Evolutionary conservation across 2,888 invertebrate genomes (phyloP).

Genomic region (Hypselothyrea guttata): DNA sequence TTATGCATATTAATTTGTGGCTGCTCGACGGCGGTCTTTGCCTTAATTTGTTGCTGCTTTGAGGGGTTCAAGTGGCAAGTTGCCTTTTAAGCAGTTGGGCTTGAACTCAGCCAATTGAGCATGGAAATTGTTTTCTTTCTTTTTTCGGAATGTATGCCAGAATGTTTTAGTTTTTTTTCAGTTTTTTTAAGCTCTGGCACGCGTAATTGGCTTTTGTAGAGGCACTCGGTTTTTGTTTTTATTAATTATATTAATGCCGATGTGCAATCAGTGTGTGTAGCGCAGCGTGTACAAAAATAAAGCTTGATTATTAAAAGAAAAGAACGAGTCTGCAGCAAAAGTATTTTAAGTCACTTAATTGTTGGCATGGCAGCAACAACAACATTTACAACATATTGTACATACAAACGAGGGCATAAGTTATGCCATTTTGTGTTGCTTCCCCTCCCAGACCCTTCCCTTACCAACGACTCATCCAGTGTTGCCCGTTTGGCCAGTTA

Average conservation of each 20-base stretch:
- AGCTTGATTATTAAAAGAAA: constrained; percentile 58
- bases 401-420: constrained; percentile 62
- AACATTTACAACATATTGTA: constrained; percentile 30
- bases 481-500: no score
- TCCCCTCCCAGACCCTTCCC: background rate
- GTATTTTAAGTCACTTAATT: constrained; percentile 67
- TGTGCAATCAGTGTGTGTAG: constrained; percentile 40
- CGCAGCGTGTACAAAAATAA: constrained; percentile 15
- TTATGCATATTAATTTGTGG: constrained; percentile 58
- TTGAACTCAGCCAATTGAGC: constrained; percentile 70
- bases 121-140: constrained; percentile 57
- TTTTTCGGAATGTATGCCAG: no score
- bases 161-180: constrained; percentile 1
- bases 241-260: constrained; percentile 52
- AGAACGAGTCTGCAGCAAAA: constrained; percentile 45
- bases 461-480: background rate
- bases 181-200: no score
- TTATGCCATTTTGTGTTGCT: constrained; percentile 66
- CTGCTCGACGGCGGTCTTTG: constrained; percentile 5
- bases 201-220: constrained; percentile 4
- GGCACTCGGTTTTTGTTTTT: constrained; percentile 24
- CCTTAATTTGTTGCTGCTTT: constrained; percentile 5
- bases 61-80: constrained; percentile 68
- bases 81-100: constrained; percentile 49
- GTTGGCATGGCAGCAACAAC: constrained; percentile 26